phyloP scores from a whole-genome alignment of 2,797 vertebrate species.

The Enteromius argenteus region DNA sequence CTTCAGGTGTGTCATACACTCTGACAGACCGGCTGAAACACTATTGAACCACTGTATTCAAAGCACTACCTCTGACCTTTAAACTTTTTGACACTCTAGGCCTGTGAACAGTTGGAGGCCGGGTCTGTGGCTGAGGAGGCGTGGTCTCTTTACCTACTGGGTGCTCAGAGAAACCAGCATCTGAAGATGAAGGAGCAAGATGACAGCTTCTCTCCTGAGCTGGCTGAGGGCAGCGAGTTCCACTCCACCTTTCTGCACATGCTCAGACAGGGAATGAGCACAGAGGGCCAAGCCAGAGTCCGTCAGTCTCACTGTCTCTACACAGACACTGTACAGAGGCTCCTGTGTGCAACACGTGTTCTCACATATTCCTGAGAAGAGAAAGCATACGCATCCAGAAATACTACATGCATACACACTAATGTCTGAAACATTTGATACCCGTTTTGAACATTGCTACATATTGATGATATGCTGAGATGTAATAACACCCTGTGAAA shows the following conservation, averaged over 20 bases:
- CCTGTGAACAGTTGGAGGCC: conserved; percentile 74
- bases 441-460: neutral
- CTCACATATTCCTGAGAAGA: conserved; percentile 78
- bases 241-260: conserved; percentile 92
- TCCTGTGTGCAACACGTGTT: conserved; percentile 82
- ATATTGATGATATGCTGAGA: neutral
- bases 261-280: conserved; percentile 82
- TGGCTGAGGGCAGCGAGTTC: conserved; percentile 80
- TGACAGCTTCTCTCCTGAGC: conserved; percentile 78
- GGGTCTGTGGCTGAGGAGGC: conserved; percentile 40
- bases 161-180: conserved; percentile 78
- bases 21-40: neutral
- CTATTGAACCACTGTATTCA: neutral
- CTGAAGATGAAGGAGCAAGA: conserved; percentile 81
- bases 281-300: conserved; percentile 64
- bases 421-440: neutral
- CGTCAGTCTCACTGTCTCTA: conserved; percentile 71
- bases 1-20: conserved; percentile 78
- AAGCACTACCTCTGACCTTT: neutral
- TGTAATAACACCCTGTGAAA: neutral
- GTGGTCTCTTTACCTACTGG: conserved; percentile 85
- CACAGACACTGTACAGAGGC: conserved; percentile 76
- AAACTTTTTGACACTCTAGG: conserved; percentile 69
- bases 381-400: neutral
- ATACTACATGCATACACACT: neutral